Evolutionary conservation across 2,888 invertebrate genomes (phyloP), one percentile per base, ranked within the genome.

Genomic region (Nephrotoma appendiculata): DNA sequence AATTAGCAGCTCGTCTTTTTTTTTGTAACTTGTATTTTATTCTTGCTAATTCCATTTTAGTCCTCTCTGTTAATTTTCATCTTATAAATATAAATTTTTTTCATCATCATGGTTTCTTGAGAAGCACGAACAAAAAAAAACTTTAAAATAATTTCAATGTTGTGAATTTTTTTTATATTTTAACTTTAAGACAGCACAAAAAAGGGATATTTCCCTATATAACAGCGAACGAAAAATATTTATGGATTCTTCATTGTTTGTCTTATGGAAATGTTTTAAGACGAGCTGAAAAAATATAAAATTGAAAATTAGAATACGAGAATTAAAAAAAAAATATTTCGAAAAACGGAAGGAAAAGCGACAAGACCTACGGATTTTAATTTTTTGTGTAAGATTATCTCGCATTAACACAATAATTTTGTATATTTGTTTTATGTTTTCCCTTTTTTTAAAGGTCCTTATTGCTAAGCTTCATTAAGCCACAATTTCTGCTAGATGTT

Each of bases 381-480:
- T 84, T 42, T 83, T 84, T 84, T 19, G 71, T 71, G 71, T 71
- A 71, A 43, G 84, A 84, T 84, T 84, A 84, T 84, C 84, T 84
- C 84, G 84, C 84, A 84, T 84, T 84, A 84, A 84, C 84, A 84
- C 84, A 84, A 84, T 84, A 84, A 71, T 71, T 71, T 31, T 19
- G 19, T 71, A 71, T 71, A 71, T 71, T 71, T 71, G 71, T 71
- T 71, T 84, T 84, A 84, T 84, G 41, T 41, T 84, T 84, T 84
- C 84, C n/a, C 83, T 41, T 5, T 84, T n/a, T 42, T 84, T 31
- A 43, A 15, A 84, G 41, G 84, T 42, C 84, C 84, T 84, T 84
- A 84, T 84, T 84, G 84, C 41, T 84, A 84, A 84, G 84, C 84
- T 84, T 84, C 84, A 84, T 84, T 84, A 84, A 84, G 84, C 84